phyloP scores from a whole-genome alignment of 2,113 vertebrate genomes.

The Callorhinus ursinus region DNA sequence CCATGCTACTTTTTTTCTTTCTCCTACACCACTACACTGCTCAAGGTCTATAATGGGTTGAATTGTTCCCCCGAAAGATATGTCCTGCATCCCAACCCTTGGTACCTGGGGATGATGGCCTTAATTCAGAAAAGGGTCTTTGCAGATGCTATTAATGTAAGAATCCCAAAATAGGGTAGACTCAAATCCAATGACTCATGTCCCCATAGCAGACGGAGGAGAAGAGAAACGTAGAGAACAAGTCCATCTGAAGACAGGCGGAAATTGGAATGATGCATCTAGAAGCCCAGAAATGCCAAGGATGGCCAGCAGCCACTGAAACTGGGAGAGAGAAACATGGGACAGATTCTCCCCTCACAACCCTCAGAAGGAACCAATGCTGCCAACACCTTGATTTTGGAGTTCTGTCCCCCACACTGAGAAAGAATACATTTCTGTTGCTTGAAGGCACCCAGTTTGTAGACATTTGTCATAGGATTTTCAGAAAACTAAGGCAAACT shows the following conservation, averaged over 20 bases:
- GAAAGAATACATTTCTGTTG: too few species aligned
- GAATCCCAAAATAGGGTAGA: background rate
- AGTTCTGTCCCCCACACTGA: background rate
- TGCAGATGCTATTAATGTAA: background rate
- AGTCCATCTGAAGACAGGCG: background rate
- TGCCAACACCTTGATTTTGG: background rate
- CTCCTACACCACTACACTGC: background rate
- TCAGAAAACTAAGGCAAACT: background rate
- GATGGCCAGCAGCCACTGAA: background rate
- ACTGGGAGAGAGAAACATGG: background rate
- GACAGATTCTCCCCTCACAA: too few species aligned
- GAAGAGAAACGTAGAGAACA: background rate
- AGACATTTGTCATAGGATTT: background rate
- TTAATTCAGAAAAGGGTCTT: background rate
- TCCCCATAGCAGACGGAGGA: background rate
- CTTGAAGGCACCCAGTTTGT: background rate
- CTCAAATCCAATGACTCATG: background rate
- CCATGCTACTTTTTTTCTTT: background rate
- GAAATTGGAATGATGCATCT: background rate
- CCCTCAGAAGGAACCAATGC: too few species aligned
- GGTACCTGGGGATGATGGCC: background rate
- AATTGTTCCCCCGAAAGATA: background rate
- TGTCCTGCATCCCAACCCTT: background rate
- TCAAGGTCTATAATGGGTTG: background rate
- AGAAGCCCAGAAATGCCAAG: background rate